Evolutionary conservation across 2,888 invertebrate species (phyloP).

Genomic region (Drosophila leonis): DNA sequence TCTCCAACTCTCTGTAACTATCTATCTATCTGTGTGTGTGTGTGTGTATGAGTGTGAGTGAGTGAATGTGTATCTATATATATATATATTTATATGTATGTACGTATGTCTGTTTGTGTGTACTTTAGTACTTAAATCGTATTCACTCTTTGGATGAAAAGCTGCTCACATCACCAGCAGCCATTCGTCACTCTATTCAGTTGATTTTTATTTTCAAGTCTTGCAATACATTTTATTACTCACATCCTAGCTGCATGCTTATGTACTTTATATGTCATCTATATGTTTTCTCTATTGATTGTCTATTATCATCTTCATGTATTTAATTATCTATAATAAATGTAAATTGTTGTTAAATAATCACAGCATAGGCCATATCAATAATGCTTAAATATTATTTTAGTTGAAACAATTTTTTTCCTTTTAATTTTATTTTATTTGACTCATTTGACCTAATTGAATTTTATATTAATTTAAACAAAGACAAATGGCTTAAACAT

Average conservation of each 20-base stretch:
- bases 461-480: background rate
- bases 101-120: constrained; percentile 7
- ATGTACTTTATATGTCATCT: constrained; percentile 3
- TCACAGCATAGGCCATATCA: background rate
- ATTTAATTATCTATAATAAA: background rate
- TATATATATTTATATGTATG: constrained; percentile 7
- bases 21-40: constrained; percentile 8
- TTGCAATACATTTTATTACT: constrained; percentile 2
- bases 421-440: too few species aligned
- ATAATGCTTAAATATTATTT: background rate
- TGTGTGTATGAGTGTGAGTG: constrained; percentile 1
- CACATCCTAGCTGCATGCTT: constrained; percentile 22
- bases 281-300: background rate
- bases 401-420: background rate
- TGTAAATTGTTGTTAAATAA: background rate
- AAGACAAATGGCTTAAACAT: background rate
- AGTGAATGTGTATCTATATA: constrained; percentile 7
- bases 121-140: constrained; percentile 13
- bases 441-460: background rate
- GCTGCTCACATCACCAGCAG: constrained; percentile 18
- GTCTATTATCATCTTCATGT: background rate
- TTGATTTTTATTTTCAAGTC: background rate
- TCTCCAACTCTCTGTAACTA: constrained; percentile 34
- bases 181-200: constrained; percentile 2
- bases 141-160: constrained; percentile 5